These are phyloP conservation scores for Lindbergichthys nudifrons DNA, from an alignment of 2,797 vertebrate genomes.

Conservation along the genomic window DNA sequence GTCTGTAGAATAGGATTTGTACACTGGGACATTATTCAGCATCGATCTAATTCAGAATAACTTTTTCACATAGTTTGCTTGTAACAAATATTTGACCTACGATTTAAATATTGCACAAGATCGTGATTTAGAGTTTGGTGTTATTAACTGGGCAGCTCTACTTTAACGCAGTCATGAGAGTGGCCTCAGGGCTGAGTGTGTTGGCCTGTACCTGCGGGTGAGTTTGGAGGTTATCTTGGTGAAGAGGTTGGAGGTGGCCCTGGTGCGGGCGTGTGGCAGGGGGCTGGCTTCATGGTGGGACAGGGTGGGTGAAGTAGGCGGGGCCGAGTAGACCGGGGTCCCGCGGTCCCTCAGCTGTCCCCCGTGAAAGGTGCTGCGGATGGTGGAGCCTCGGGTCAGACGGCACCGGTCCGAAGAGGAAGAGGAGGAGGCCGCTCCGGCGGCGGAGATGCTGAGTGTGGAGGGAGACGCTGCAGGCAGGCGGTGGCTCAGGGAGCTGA, in stretches of 20 bases:
- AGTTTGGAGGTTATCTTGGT: constrained; percentile 97
- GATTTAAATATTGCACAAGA: too few species aligned
- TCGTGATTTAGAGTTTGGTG: too few species aligned
- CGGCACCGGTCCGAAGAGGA: constrained; percentile 88
- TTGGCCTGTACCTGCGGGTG: constrained; percentile 89
- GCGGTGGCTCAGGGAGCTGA: constrained; percentile 87
- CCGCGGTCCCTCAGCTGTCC: constrained; percentile 92
- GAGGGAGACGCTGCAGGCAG: constrained; percentile 90
- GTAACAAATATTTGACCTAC: too few species aligned
- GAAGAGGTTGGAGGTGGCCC: constrained; percentile 95
- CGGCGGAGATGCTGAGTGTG: constrained; percentile 91
- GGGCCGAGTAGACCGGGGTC: constrained; percentile 87
- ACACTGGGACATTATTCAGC: too few species aligned
- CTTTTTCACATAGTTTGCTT: too few species aligned
- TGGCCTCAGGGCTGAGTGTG: not conserved
- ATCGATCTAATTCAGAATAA: too few species aligned
- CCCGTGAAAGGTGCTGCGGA: constrained; percentile 95
- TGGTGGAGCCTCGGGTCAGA: constrained; percentile 90
- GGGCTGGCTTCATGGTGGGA: constrained; percentile 89
- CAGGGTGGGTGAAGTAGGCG: constrained; percentile 91
- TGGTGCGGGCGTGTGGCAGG: constrained; percentile 87
- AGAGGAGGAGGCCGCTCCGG: constrained; percentile 85
- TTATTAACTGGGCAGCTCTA: too few species aligned
- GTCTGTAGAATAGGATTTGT: too few species aligned
- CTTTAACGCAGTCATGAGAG: not conserved